Evolutionary conservation across 1,140 invertebrate species (phyloP).

Genomic region (Brachionus calyciflorus): DNA sequence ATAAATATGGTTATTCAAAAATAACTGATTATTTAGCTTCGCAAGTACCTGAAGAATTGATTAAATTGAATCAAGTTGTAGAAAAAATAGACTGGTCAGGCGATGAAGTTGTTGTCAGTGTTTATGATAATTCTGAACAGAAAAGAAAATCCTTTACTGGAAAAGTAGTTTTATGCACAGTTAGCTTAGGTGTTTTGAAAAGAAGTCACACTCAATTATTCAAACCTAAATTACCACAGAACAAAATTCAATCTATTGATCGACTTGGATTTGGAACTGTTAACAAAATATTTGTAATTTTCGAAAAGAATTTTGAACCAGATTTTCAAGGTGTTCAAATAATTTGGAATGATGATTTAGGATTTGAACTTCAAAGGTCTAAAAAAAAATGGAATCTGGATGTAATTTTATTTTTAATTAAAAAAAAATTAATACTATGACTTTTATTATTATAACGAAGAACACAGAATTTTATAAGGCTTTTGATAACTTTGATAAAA

Average conservation of each 20-base stretch:
- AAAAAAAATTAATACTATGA: not conserved
- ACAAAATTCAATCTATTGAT: conserved; percentile 11
- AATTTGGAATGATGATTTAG: conserved; percentile 12
- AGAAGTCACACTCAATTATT: not conserved
- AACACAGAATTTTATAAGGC: conserved; percentile 14
- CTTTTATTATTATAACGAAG: not conserved
- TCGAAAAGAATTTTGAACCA: not conserved
- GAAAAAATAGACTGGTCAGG: conserved; percentile 23
- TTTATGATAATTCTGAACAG: not conserved
- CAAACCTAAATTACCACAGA: not conserved
- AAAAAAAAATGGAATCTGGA: conserved; percentile 39
- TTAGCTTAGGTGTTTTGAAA: conserved; percentile 15
- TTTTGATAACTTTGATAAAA: conserved; percentile 40
- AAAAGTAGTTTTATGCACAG: not conserved
- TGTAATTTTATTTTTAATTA: not conserved
- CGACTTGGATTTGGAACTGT: not conserved
- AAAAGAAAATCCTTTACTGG: not conserved
- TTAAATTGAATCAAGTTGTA: conserved; percentile 2
- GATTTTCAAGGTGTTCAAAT: conserved; percentile 37
- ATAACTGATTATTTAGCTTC: conserved; percentile 21
- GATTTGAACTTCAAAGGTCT: not conserved
- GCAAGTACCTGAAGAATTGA: not conserved
- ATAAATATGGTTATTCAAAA: conserved; percentile 30
- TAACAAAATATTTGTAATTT: conserved; percentile 40
- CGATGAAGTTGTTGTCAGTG: not conserved